phyloP scores from a whole-genome alignment of 2,888 invertebrate genomes.

The Balanococcus diminutus region DNA sequence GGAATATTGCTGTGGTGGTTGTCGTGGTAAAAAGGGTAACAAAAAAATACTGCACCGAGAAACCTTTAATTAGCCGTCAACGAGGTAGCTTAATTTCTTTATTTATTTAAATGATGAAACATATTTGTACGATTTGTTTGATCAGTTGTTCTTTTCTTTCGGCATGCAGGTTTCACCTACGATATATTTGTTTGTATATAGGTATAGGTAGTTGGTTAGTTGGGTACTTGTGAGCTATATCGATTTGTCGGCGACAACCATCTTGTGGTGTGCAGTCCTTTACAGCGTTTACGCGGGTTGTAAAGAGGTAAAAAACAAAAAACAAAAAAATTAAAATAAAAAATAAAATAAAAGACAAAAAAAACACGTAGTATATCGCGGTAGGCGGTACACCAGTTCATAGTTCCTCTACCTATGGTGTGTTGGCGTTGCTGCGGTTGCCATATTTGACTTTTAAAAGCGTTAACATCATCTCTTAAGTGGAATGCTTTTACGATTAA shows the following conservation, averaged over 20 bases:
- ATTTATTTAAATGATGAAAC: slow-evolving; percentile 18
- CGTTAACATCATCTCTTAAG: slow-evolving; percentile 28
- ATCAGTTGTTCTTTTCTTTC: background rate
- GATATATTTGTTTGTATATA: background rate
- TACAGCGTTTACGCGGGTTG: background rate
- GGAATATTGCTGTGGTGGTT: background rate
- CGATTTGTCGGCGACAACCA: background rate
- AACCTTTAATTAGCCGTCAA: background rate
- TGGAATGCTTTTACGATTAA: slow-evolving; percentile 28
- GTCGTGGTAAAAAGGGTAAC: background rate
- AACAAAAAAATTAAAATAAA: background rate
- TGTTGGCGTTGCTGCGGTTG: slow-evolving; percentile 7
- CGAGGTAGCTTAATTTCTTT: background rate
- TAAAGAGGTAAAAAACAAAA: background rate
- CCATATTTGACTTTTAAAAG: slow-evolving; percentile 29
- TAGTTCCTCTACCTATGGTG: background rate
- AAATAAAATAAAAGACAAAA: background rate
- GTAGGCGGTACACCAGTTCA: background rate
- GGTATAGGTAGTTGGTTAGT: background rate
- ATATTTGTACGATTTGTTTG: slow-evolving; percentile 4
- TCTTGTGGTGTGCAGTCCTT: background rate
- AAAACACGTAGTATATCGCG: background rate
- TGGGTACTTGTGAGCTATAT: background rate
- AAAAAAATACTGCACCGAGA: background rate
- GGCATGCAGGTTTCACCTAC: background rate